These are phyloP conservation scores for Brenthis daphne DNA, from an alignment of 2,888 invertebrate genomes.

Conservation along the genomic window DNA sequence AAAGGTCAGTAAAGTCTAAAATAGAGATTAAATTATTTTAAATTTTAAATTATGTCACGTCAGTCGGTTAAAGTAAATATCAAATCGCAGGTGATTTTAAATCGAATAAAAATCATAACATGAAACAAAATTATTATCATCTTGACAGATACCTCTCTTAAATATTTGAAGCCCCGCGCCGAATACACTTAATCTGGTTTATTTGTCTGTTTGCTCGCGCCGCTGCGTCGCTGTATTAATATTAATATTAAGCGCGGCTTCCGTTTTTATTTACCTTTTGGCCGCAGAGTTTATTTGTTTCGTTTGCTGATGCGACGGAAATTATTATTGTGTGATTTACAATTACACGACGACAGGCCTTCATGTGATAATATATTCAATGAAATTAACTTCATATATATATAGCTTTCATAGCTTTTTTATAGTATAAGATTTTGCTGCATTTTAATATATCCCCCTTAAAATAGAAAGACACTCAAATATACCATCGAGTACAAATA, in stretches of 20 bases:
- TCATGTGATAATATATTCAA: too few species aligned
- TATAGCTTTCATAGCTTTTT: too few species aligned
- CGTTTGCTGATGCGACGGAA: not conserved
- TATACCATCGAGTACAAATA: too few species aligned
- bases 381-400: not conserved
- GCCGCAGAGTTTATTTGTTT: conserved; percentile 1
- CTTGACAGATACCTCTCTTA: not conserved
- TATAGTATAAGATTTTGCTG: too few species aligned
- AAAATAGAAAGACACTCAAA: too few species aligned
- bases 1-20: too few species aligned
- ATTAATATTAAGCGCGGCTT: conserved; percentile 3
- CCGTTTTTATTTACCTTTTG: conserved; percentile 3
- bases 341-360: not conserved
- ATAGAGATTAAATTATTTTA: too few species aligned
- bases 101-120: not conserved
- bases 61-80: too few species aligned
- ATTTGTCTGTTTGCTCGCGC: conserved; percentile 9
- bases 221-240: conserved; percentile 6
- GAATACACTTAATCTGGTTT: not conserved
- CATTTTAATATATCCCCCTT: too few species aligned
- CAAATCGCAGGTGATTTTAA: too few species aligned
- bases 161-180: conserved; percentile 1
- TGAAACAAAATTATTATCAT: not conserved
- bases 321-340: not conserved
- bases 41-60: too few species aligned